These are phyloP conservation scores for Plecotus auritus DNA, from an alignment of 2,113 vertebrate species.

Conservation along the genomic window DNA sequence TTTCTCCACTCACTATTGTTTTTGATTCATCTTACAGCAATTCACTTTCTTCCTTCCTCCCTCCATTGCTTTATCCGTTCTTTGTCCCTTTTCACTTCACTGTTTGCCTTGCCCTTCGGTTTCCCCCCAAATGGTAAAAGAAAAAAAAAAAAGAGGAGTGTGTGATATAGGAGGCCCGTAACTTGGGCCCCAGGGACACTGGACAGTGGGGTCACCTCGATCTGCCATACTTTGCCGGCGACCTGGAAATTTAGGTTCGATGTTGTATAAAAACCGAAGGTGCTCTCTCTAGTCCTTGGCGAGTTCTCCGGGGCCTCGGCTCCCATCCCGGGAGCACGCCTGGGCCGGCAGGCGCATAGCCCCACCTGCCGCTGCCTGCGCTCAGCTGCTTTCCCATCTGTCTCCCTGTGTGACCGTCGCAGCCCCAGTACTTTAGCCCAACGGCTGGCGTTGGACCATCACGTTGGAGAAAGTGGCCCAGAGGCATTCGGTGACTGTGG, in stretches of 20 bases:
- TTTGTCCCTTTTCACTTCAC: background rate
- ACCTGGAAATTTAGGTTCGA: too few species aligned
- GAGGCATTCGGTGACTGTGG: background rate
- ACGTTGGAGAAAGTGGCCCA: background rate
- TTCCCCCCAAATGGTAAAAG: background rate
- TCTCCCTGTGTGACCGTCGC: background rate
- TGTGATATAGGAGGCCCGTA: background rate
- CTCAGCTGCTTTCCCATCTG: fast-evolving
- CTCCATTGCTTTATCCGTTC: background rate
- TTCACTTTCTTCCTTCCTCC: background rate
- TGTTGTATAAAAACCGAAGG: background rate
- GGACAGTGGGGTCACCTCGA: background rate
- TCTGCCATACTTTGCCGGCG: fast-evolving
- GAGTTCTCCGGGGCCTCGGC: background rate
- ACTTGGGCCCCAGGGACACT: background rate
- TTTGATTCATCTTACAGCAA: background rate
- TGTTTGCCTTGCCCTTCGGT: background rate
- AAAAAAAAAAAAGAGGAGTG: background rate
- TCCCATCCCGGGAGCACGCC: background rate
- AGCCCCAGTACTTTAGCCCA: background rate
- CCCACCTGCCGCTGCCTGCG: background rate
- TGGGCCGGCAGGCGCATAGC: too few species aligned
- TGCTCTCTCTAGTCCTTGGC: background rate
- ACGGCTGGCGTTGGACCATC: background rate
- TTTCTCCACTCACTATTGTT: too few species aligned